Evolutionary conservation across 2,797 vertebrate species (phyloP).

Genomic region (Brachymystax lenok): DNA sequence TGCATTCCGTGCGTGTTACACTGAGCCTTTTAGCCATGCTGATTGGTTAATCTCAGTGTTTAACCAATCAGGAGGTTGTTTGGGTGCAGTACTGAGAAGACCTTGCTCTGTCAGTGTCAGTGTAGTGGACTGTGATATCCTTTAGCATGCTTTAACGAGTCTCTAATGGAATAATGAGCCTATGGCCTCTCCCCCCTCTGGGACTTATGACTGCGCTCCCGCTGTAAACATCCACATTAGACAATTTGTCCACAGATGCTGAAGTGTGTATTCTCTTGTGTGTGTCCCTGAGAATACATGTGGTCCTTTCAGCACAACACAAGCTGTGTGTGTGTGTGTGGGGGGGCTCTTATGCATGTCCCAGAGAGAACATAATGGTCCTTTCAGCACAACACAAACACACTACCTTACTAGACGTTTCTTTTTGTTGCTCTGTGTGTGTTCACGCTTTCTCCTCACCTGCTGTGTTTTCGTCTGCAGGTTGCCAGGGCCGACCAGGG

Average conservation of each 20-base stretch:
- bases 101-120: conserved; percentile 3
- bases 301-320: neutral
- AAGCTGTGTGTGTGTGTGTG: too few relatives aligned
- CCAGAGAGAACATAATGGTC: too few relatives aligned
- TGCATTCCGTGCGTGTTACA: neutral
- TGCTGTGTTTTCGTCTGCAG: conserved; percentile 59
- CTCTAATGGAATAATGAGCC: conserved; percentile 51
- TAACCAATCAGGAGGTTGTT: conserved; percentile 1
- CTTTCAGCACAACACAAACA: too few relatives aligned
- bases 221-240: conserved; percentile 56
- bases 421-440: neutral
- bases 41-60: neutral
- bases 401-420: neutral
- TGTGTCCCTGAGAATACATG: neutral
- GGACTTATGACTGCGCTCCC: conserved; percentile 41
- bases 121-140: neutral
- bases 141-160: conserved; percentile 36
- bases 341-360: too few relatives aligned
- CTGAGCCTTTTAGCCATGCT: neutral
- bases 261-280: neutral
- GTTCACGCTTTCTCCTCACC: neutral
- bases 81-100: neutral
- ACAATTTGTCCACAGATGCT: neutral
- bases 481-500: conserved; percentile 95
- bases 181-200: conserved; percentile 9